Evolutionary conservation across 2,888 invertebrate genomes (phyloP).

Genomic region (Rosalia funebris): DNA sequence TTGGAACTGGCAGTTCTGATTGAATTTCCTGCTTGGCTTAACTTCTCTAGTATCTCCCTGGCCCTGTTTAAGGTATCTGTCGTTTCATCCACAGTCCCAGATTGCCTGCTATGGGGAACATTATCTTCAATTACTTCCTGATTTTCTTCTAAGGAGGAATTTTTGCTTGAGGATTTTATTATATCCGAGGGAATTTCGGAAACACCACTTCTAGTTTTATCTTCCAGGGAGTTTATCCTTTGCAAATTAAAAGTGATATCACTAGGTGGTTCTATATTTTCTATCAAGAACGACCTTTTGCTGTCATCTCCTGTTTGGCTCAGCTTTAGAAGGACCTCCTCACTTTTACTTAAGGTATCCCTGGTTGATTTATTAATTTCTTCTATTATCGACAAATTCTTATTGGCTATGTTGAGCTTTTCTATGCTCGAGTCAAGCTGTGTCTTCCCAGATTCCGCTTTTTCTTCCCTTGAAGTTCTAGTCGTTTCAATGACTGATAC

Average conservation of each 20-base stretch:
- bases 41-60: too few species aligned
- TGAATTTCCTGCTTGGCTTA: too few species aligned
- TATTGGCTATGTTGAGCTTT: not conserved
- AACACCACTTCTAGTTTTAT: not conserved
- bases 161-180: too few species aligned
- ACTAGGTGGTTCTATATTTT: not conserved
- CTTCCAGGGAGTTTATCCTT: not conserved
- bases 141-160: too few species aligned
- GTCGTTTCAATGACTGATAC: constrained; percentile 36
- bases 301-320: not conserved
- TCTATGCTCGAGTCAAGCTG: not conserved
- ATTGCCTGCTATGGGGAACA: too few species aligned
- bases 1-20: too few species aligned
- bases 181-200: not conserved
- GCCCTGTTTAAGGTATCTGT: too few species aligned
- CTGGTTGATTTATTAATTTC: constrained; percentile 4
- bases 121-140: too few species aligned
- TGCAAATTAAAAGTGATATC: too few species aligned
- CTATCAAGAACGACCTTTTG: not conserved
- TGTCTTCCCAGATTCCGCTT: constrained; percentile 2
- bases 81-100: too few species aligned
- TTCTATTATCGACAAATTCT: not conserved
- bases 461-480: constrained; percentile 15
- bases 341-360: not conserved
- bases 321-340: not conserved